Evolutionary conservation across 2,797 vertebrate species (phyloP).

Genomic region (Tenualosa thibaudeaui): DNA sequence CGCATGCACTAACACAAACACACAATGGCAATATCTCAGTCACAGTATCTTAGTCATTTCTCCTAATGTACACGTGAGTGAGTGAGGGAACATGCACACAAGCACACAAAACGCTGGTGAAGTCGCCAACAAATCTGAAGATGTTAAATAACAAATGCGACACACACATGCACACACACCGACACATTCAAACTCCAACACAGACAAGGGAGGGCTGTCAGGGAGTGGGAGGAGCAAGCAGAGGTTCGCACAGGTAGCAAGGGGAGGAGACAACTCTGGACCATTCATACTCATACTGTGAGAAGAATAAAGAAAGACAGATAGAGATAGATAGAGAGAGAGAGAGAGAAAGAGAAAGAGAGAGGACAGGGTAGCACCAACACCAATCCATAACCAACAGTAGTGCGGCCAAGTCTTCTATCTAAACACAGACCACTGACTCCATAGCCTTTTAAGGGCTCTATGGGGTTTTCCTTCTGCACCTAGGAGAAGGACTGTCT

Average conservation of each 20-base stretch:
- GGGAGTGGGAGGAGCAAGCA: neutral
- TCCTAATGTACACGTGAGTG: neutral
- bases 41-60: no score
- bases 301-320: neutral
- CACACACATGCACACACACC: neutral
- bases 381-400: neutral
- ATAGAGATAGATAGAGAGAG: neutral
- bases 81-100: neutral
- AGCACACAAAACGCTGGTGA: neutral
- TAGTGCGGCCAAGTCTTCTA: neutral
- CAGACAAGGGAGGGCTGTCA: neutral
- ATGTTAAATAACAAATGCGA: neutral
- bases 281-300: neutral
- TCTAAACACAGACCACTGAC: neutral
- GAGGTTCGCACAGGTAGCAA: neutral
- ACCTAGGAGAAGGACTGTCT: constrained; percentile 34
- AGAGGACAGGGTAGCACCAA: neutral
- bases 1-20: neutral
- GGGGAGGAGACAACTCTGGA: neutral
- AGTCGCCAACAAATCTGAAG: neutral
- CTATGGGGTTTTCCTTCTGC: neutral
- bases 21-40: neutral
- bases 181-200: neutral
- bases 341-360: neutral
- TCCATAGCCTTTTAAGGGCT: neutral